Base-by-base conservation (phyloP, 2,797 vertebrate species). In the Orientallactaga sibirica region DNA sequence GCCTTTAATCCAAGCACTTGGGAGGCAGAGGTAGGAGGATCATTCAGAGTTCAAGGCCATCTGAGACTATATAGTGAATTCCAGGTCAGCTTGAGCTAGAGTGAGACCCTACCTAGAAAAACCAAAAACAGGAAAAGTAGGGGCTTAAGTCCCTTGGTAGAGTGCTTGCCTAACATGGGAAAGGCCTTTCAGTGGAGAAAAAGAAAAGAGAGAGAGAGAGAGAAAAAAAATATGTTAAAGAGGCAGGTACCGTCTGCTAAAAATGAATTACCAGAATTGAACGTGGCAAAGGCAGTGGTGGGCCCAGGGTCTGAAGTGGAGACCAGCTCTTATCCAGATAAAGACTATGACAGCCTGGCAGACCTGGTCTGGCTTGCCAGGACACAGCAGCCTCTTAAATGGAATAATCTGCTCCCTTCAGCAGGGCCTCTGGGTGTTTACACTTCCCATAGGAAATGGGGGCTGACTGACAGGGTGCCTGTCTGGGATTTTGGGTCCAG, bases 381-480 rank as follows among this genome's bases (percentile, higher is more conserved):
- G 67, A 78, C 90, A 25, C 18, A 24, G 81, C 66, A 37, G 68
- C 82, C 77, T 91, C 92, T 79, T 19, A 27, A 52, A 25, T 0
- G 2, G 73, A 91, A 91, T 73, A 37, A 18, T 70, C 71, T n/a
- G 58, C 77, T 94, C 88, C 83, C 75, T 90, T 94, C 83, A 70
- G 88, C 16, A 37, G 2, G 1, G 66, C 67, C 83, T 82, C 41
- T 81, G 27, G 27, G 92, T 95, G 88, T 96, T 97, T 96, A 95
- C 52, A 68, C 71, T 95, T 96, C 96, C 96, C 94, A 73, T 88
- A 95, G 95, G 96, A 97, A 97, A 96, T 95, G 4, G 86, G 88
- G 95, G 86, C 94, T 92, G 90, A 93, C 93, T 78, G 86, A 85
- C 88, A 95, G 88, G 95, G 90, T 75, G 86, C 74, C 90, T 87